Evolutionary conservation across 2,888 invertebrate species (phyloP), one percentile per base, ranked within the genome.

Genomic region (Andrena haemorrhoa): DNA sequence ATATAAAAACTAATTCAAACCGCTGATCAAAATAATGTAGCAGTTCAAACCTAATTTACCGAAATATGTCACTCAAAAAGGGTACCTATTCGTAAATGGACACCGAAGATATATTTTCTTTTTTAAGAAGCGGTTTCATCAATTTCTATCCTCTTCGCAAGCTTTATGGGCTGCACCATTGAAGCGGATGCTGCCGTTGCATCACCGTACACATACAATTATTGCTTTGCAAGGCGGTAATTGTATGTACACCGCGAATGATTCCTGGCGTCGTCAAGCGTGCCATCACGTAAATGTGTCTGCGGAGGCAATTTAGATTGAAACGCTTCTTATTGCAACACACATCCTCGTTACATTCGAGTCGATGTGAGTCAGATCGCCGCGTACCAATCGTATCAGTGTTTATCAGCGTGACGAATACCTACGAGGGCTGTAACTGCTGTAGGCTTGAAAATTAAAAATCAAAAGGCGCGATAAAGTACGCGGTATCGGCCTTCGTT

Each of bases 401-500:
- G 16, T 77, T 81, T 83, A 81, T 83, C 81, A 63, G 81, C 29
- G 75, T 77, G 83, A 83, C 76, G 74, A 69, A 70, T 63, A 66
- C n/a, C n/a, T n/a, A n/a, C n/a, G 63, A 63, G 56, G 56, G 53
- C 65, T 53, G 12, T 23, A 60, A 79, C 12, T 23, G 23, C 16
- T 72, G 20, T 8, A 61, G 31, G 58, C 51, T 20, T 68, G 41
- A 49, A 61, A 23, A 16, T 35, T 65, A 51, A 60, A 60, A 73
- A 51, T 61, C 20, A 60, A 60, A 53, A 16, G 10, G 3, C 23
- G 6, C 2, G 64, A 76, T 76, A 64, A 64, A 56, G 3, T 31
- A 35, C 12, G n/a, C 16, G 41, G 8, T 69, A 58, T 23, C 31
- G 29, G 2, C n/a, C 20, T 51, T 23, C 33, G 41, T 41, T 41